Base-by-base conservation (phyloP, 2,888 invertebrate genomes). In the Agrotis ipsilon region DNA sequence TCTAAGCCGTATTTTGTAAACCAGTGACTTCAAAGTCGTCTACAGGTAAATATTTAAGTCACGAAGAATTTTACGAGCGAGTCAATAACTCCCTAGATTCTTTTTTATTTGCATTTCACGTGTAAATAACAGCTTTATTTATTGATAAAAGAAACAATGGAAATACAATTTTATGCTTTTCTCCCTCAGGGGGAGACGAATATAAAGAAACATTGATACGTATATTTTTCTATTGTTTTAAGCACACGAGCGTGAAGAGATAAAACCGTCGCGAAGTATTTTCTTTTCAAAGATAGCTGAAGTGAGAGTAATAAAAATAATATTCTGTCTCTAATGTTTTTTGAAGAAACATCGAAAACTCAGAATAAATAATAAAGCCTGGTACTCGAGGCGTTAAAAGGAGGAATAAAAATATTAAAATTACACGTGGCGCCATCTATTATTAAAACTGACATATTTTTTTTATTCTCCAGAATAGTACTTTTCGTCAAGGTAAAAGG, bases 91-190 rank as follows among this genome's bases (percentile, higher is more conserved):
- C 39, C 18, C 9, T 4, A 4, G 39, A 46, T 39, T 63, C 19
- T 39, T 3, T 27, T n/a, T 19, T 19, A 7, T 7, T 18, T 39
- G 1, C 19, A 43, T 54, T 54, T 48, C 13, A 52, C 18, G 3
- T 2, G 16, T 48, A 65, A 64, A 32, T 32, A 32, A 48, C 18
- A 55, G 6, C 21, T 48, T 52, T 54, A 46, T 74, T 54, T 71
- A 75, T 66, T 55, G 54, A 75, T 75, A 66, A 45, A 72, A 72
- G 11, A 55, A 49, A 59, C 58, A 2, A 19, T 52, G 52, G 24
- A 21, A 14, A n/a, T 24, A 6, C 2, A 21, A 72, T 61, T 43
- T 58, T 43, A 27, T 69, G 3, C 4, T 21, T 21, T 46, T 11
- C 3, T 43, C 19, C 27, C 46, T 21, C 3, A 14, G 24, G 16